Evolutionary conservation across 2,113 vertebrate species (phyloP).

Genomic region (Eonycteris spelaea): DNA sequence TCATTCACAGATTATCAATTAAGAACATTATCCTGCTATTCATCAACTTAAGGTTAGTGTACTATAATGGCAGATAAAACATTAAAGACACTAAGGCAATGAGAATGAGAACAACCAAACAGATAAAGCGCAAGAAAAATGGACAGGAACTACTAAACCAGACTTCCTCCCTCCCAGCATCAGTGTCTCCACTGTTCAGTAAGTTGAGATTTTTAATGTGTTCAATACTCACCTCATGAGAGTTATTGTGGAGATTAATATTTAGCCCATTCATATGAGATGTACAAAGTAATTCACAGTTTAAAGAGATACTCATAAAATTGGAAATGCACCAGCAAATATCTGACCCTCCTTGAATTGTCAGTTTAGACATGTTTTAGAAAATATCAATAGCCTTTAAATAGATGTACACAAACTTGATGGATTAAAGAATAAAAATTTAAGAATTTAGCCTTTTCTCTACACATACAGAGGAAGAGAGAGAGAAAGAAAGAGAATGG

Average conservation of each 20-base stretch:
- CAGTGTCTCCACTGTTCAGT: background rate
- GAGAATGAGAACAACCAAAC: background rate
- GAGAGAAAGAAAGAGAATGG: background rate
- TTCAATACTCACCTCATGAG: background rate
- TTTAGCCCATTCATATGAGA: background rate
- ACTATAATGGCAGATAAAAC: background rate
- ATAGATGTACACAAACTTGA: background rate
- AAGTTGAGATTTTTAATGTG: background rate
- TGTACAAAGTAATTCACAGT: background rate
- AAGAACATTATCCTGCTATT: background rate
- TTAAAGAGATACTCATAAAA: slow-evolving; percentile 19
- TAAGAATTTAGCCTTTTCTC: background rate
- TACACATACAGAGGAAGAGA: background rate
- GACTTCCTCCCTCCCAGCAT: background rate
- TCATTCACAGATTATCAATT: background rate
- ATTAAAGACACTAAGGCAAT: background rate
- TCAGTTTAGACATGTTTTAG: background rate
- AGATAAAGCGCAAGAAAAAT: background rate
- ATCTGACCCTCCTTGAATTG: background rate
- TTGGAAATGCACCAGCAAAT: background rate
- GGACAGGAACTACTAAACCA: background rate
- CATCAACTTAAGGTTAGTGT: background rate
- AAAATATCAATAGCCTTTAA: background rate
- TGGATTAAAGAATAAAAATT: background rate
- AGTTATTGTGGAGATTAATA: background rate